Conservation (phyloP, 2,113 vertebrate genomes). For the Choloepus hoffmanni region DNA sequence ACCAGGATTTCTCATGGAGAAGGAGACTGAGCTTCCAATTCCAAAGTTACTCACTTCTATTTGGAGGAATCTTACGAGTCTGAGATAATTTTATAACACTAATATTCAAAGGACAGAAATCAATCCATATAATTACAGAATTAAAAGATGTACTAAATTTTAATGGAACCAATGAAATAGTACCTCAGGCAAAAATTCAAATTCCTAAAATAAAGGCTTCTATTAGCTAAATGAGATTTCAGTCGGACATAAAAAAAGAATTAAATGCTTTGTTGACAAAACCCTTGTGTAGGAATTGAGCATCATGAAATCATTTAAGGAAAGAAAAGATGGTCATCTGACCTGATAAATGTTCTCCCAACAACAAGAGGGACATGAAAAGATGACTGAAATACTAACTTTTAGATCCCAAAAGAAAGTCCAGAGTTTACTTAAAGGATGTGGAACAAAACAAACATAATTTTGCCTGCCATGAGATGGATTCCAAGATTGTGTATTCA, state of each 20-base stretch:
- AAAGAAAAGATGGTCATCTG: background rate
- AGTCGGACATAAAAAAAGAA: background rate
- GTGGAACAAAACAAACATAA: background rate
- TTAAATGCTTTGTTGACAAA: slow-evolving; percentile 33
- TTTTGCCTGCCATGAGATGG: background rate
- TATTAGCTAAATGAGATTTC: slow-evolving; percentile 17
- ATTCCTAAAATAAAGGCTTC: slow-evolving; percentile 17
- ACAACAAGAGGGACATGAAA: background rate
- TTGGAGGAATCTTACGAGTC: background rate
- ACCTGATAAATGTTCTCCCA: background rate
- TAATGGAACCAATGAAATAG: background rate
- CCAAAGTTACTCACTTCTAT: background rate
- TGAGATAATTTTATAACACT: background rate
- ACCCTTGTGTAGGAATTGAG: background rate
- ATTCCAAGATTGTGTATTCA: background rate
- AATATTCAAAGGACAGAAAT: slow-evolving; percentile 10
- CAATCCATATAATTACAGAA: background rate
- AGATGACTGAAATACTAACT: slow-evolving; percentile 7
- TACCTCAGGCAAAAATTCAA: background rate
- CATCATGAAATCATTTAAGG: background rate
- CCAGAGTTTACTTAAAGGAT: background rate
- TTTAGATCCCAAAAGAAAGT: background rate
- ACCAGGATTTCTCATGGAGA: background rate
- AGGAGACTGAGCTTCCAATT: background rate
- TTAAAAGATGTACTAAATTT: background rate